Base-by-base conservation (phyloP, 2,797 vertebrate species). In the Podarcis siculus region DNA sequence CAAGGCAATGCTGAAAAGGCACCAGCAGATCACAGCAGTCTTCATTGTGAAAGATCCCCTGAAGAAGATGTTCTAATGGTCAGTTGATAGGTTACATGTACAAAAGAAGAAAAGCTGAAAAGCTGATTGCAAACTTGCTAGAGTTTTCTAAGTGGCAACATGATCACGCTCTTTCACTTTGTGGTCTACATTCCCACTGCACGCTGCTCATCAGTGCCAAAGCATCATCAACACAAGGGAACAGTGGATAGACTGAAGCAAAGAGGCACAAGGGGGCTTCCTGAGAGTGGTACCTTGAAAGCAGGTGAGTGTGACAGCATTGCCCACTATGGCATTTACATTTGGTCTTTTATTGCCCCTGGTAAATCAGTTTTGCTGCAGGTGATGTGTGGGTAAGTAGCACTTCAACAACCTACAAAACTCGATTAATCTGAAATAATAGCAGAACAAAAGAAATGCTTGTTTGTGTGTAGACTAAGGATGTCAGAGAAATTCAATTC, bases 11-110 rank as follows among this genome's bases (percentile, higher is more conserved):
- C 95, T 95, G 35, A 97, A 45, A 49, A 97, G 94, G 87, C 96
- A 97, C 66, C 96, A 92, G 85, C 90, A 96, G 73, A 97, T 85
- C 85, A 96, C 80, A 27, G 92, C 83, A 79, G 75, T 86, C 92
- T 94, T 97, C 97, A 97, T 97, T 86, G 86, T 92, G 75, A 67
- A 12, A 39, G 55, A 90, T 89, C 91, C 90, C 92, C 96, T 97
- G 89, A 19, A 69, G 21, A 85, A 32, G 39, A 42, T 81, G 76
- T 85, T 76, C 58, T 64, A 30, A n/a, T 30, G 58, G 10, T 42
- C 39, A 67, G 80, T 23, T 45, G 8, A 23, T 35, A 10, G 21
- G 30, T 45, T 17, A 35, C 37, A 72, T 42, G 21, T 3, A 42
- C 5, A 80, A 66, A 81, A n/a, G 19, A 87, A 84, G 66, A 45